phyloP scores from a whole-genome alignment of 2,113 vertebrate species.

The Acanthisitta chloris region DNA sequence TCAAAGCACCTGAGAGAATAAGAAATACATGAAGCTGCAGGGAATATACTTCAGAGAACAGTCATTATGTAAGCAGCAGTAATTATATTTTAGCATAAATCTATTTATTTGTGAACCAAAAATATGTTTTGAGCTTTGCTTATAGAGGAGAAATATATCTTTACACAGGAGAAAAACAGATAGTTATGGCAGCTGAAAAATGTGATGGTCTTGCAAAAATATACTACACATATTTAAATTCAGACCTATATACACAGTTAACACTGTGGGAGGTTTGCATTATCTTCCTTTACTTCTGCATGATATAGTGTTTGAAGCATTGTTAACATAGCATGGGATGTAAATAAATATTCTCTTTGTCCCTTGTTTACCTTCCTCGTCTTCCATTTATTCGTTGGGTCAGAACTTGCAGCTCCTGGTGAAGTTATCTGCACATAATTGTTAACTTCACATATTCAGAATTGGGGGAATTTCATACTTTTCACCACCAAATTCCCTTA shows the following conservation, averaged over 20 bases:
- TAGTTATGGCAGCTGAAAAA: neutral
- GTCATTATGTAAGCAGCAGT: neutral
- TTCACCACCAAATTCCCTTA: neutral
- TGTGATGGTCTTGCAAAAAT: neutral
- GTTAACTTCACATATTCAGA: neutral
- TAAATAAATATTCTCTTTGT: neutral
- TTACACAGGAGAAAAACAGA: neutral
- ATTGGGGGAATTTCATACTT: rapidly evolving
- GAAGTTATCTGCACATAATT: neutral
- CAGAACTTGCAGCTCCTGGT: neutral
- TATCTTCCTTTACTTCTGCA: neutral
- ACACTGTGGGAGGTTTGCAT: neutral
- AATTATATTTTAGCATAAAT: neutral
- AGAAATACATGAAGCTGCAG: neutral
- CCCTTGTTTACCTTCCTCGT: neutral
- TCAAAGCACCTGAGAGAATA: conserved; percentile 2
- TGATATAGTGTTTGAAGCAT: neutral
- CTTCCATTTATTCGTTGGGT: neutral
- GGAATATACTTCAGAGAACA: neutral
- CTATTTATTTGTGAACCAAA: neutral
- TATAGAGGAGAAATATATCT: neutral
- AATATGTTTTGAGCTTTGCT: neutral
- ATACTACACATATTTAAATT: neutral
- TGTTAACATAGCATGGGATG: neutral
- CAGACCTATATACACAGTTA: neutral